Percentiles rank a stretch among this genome's conserved stretches.
Evolutionary conservation across 2,797 vertebrate species (phyloP).

Genomic region (Acipenser oxyrinchus): DNA sequence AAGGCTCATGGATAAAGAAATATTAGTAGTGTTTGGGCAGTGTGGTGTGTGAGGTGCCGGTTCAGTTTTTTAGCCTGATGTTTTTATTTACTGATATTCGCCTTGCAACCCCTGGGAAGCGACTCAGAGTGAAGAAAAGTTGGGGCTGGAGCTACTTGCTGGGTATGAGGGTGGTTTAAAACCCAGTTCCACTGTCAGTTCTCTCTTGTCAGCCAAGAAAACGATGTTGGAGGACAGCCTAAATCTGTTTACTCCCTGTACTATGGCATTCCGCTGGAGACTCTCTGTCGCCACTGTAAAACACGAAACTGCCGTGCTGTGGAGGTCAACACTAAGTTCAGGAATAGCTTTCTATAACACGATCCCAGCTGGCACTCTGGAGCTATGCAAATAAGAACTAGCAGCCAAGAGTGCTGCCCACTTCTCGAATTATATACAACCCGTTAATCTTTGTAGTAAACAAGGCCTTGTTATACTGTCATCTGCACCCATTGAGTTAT

Average conservation of each 20-base stretch:
- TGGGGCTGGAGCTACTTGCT: background rate
- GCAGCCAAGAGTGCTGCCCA: conserved; percentile 36
- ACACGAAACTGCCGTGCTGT: conserved; percentile 51
- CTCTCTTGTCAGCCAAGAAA: conserved; percentile 32
- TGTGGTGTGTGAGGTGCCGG: no score
- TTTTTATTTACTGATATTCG: no score
- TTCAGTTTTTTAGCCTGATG: no score
- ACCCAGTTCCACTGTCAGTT: conserved; percentile 26
- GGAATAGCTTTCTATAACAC: conserved; percentile 56
- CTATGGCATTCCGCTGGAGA: conserved; percentile 69
- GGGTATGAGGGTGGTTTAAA: conserved; percentile 51
- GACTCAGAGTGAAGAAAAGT: no score
- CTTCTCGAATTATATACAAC: conserved; percentile 46
- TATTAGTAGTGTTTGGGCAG: no score
- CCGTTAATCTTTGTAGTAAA: conserved; percentile 58
- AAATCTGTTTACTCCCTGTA: conserved; percentile 57
- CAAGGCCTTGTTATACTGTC: conserved; percentile 31
- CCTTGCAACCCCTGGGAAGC: no score
- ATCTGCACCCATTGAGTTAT: background rate
- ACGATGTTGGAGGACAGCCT: conserved; percentile 55
- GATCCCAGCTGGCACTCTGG: conserved; percentile 50
- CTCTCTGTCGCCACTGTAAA: conserved; percentile 70
- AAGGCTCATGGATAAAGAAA: no score
- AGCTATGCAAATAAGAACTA: conserved; percentile 59
- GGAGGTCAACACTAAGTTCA: conserved; percentile 57